Evolutionary conservation across 1,140 invertebrate genomes (phyloP), one percentile per base, ranked within the genome.

Genomic region (Lordiphosa mommai): DNA sequence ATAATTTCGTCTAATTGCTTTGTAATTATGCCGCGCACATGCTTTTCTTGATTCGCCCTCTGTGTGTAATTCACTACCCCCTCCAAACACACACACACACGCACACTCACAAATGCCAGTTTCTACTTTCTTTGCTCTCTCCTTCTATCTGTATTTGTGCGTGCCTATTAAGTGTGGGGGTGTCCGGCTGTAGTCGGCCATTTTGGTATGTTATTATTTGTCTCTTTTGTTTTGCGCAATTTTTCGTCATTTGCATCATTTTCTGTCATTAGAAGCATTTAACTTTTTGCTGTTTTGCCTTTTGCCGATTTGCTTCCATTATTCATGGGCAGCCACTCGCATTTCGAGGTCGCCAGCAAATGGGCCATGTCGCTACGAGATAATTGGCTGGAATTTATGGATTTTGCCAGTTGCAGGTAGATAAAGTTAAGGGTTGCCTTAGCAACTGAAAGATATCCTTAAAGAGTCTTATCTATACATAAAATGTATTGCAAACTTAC

Each of bases 1-100:
- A 82, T 82, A 84, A 84, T 82, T 76, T 84, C 77, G 71, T 84
- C 77, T 82, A 82, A 82, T 82, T 82, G 77, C 76, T 82, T 84
- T 77, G 76, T 82, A 84, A 82, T 82, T 82, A 82, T 82, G 76
- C 71, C 76, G 77, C 67, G 76, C 76, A 82, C 76, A 82, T 82
- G 76, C 47, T 82, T 76, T 65, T 84, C 76, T 84, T 69, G 71
- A 80, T 80, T 80, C 68, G 76, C 57, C 66, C 76, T 40, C 53
- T 67, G 73, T 79, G 49, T 61, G 71, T 73, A 80, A 80, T 80
- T 80, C 70, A 73, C 44, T 74, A 52, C 37, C 36, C 55, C 46
- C 50, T 23, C 49, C 47, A 32, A 12, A 9, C 13, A 49, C 43
- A n/a, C 48, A 57, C 55, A 33, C 16, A 32, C 29, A 5, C 6